A percentile compares a stretch with the other conserved stretches of the same genome.
Evolutionary conservation across 1,140 invertebrate species (phyloP).

Genomic region (Brachionus rotundiformis): DNA sequence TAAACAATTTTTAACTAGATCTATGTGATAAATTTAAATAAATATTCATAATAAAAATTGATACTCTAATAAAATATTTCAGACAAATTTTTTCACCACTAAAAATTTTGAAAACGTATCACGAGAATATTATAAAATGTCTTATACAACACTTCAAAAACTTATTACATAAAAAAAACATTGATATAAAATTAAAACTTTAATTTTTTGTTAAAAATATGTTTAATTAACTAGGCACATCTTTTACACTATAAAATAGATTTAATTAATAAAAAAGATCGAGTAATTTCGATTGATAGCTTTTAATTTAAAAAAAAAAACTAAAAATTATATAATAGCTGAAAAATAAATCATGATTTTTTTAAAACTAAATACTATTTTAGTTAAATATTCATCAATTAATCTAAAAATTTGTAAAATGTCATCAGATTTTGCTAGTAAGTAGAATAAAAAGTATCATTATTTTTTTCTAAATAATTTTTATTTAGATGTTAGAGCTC

Average conservation of each 20-base stretch:
- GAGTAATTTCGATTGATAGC: neutral
- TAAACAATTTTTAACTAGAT: no score
- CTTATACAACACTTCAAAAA: neutral
- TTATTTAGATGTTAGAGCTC: conserved; percentile 33
- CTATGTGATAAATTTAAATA: no score
- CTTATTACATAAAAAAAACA: neutral
- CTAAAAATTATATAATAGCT: neutral
- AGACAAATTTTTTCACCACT: no score
- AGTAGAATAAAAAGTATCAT: neutral
- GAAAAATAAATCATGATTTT: neutral
- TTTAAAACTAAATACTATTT: conserved; percentile 35
- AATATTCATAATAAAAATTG: no score
- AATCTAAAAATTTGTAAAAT: neutral
- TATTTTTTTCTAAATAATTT: neutral
- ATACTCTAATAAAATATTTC: no score
- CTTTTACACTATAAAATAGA: neutral
- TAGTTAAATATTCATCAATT: conserved; percentile 1
- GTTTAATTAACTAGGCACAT: neutral
- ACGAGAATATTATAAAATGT: neutral
- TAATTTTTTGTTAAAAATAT: neutral
- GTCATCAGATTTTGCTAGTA: conserved; percentile 52
- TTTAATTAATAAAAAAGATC: neutral
- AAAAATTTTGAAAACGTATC: no score
- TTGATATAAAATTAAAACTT: no score
- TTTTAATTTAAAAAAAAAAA: neutral